phyloP scores from a whole-genome alignment of 2,797 vertebrate species.

The Peromyscus eremicus region DNA sequence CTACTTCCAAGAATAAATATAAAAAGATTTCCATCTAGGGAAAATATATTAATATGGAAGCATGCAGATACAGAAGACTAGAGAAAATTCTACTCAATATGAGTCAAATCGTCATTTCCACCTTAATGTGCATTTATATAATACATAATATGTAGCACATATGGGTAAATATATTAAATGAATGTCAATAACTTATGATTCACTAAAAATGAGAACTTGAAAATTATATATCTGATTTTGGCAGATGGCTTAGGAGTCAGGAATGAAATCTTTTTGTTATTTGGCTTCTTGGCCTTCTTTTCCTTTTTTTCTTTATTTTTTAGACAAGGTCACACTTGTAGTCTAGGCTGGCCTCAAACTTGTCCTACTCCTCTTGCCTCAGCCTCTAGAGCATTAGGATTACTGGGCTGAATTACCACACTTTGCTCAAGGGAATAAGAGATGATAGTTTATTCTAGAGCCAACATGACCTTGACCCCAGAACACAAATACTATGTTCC shows the following conservation, averaged over 20 bases:
- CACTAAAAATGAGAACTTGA: neutral
- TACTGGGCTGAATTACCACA: neutral
- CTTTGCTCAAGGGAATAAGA: neutral
- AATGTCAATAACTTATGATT: neutral
- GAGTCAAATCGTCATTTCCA: neutral
- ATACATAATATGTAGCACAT: neutral
- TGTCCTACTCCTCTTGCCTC: neutral
- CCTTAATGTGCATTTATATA: neutral
- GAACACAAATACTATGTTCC: neutral
- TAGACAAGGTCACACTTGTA: neutral
- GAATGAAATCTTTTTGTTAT: neutral
- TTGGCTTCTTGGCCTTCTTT: neutral
- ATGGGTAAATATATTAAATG: neutral
- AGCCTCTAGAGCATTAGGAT: neutral
- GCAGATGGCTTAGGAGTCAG: constrained; percentile 29
- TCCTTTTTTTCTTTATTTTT: neutral
- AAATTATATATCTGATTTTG: constrained; percentile 19
- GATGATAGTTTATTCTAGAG: neutral
- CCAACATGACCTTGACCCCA: neutral
- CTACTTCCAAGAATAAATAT: constrained; percentile 24
- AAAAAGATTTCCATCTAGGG: neutral
- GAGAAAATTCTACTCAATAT: neutral
- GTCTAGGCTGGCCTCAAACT: neutral
- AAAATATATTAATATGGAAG: constrained; percentile 32
- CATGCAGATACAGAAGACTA: neutral